A percentile compares a stretch with the other conserved stretches of the same genome.
These are phyloP conservation scores for Blera fallax DNA, from an alignment of 2,888 invertebrate species.

Conservation along the genomic window DNA sequence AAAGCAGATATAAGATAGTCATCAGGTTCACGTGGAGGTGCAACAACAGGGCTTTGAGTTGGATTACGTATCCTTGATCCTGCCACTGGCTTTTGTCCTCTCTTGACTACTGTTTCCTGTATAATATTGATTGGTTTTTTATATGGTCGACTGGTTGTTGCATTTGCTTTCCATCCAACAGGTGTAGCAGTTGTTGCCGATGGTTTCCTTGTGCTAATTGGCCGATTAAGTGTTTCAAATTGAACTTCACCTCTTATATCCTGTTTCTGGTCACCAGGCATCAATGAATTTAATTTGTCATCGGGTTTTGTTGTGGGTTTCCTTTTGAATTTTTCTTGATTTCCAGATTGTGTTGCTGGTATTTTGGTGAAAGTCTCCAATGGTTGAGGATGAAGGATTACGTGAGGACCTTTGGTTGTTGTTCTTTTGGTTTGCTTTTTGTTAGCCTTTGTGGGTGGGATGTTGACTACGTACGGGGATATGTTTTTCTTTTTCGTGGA, in stretches of 20 bases:
- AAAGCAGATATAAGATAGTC: slow-evolving; percentile 50
- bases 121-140: slow-evolving; percentile 50
- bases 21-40: slow-evolving; percentile 20
- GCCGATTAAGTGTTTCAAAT: slow-evolving; percentile 50
- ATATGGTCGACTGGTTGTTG: slow-evolving; percentile 40
- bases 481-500: neutral
- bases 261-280: slow-evolving; percentile 24
- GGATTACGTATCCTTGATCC: slow-evolving; percentile 17
- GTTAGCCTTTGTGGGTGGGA: neutral
- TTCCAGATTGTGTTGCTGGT: neutral
- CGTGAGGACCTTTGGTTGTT: slow-evolving; percentile 15
- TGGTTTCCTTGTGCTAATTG: slow-evolving; percentile 52
- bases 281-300: slow-evolving; percentile 17
- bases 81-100: neutral
- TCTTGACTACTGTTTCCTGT: slow-evolving; percentile 16
- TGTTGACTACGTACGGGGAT: neutral
- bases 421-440: slow-evolving; percentile 5
- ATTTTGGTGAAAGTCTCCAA: neutral
- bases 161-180: neutral
- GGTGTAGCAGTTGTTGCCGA: slow-evolving; percentile 1
- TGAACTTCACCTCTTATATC: slow-evolving; percentile 34
- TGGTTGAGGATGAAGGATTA: neutral
- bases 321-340: neutral
- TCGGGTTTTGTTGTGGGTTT: slow-evolving; percentile 18
- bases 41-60: neutral